Evolutionary conservation across 64 coral and sea anemone genomes (phyloP).

Genomic region (Stichodactyla helianthus): DNA sequence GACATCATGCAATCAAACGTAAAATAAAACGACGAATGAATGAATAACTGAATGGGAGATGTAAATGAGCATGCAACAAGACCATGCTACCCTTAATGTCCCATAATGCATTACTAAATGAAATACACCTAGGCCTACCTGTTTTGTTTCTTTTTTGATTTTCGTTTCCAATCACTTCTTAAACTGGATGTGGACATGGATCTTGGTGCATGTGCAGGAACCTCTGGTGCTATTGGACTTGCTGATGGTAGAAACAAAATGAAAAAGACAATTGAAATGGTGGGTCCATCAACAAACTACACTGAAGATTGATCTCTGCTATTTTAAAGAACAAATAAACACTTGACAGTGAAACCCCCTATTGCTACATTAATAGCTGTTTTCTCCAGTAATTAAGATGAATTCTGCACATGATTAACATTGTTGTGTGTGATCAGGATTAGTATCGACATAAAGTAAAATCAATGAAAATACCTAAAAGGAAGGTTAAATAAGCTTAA

Average conservation of each 20-base stretch:
- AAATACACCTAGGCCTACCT: constrained; percentile 33
- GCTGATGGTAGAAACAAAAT: neutral
- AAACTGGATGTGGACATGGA: constrained; percentile 42
- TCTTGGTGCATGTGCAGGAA: constrained; percentile 32
- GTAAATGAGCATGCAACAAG: neutral
- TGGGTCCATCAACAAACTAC: neutral
- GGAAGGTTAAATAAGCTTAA: too few species aligned
- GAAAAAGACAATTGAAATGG: neutral
- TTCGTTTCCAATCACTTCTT: constrained; percentile 48
- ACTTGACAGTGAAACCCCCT: too few species aligned
- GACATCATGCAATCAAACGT: neutral
- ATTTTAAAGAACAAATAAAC: too few species aligned
- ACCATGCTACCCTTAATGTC: neutral
- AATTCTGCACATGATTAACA: too few species aligned
- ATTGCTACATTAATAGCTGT: too few species aligned
- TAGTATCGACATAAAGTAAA: too few species aligned
- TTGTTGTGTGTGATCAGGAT: too few species aligned
- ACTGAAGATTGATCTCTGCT: neutral
- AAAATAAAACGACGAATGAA: constrained; percentile 5
- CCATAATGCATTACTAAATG: neutral
- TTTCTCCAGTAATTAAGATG: too few species aligned
- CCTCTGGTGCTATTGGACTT: constrained; percentile 62
- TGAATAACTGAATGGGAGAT: neutral
- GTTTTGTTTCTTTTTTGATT: constrained; percentile 65
- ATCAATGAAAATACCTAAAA: too few species aligned